Evolutionary conservation across 30 jellyfish, hydroid and myxozoan species (phyloP).

Genomic region (Aurelia sp.): DNA sequence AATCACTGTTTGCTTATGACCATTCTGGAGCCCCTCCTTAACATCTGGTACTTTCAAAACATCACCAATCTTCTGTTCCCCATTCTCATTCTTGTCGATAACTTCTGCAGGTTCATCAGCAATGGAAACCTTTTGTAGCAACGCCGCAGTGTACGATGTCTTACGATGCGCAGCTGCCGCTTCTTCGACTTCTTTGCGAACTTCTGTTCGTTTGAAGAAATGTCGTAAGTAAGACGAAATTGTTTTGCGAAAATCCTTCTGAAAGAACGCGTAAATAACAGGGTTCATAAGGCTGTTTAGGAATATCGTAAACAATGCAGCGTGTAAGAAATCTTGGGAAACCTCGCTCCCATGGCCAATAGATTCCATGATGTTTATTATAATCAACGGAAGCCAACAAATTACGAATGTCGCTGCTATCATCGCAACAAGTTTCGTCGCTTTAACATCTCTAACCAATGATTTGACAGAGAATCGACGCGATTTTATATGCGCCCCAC

Average conservation of each 20-base stretch:
- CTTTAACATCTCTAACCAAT: conserved; percentile 74
- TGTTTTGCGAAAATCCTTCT: conserved; percentile 53
- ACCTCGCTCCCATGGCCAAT: background rate
- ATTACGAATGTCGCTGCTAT: conserved; percentile 52
- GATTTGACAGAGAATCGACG: conserved; percentile 72
- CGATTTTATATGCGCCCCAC: background rate
- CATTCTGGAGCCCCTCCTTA: too few species aligned
- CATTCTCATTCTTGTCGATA: too few species aligned
- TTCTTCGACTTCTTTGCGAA: too few species aligned
- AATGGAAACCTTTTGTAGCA: too few species aligned
- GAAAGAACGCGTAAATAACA: conserved; percentile 73
- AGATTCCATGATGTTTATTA: conserved; percentile 63
- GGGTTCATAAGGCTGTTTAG: conserved; percentile 80
- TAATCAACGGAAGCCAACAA: conserved; percentile 79
- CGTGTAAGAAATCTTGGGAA: conserved; percentile 27
- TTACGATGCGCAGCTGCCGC: too few species aligned
- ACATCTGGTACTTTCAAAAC: too few species aligned
- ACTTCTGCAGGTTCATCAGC: too few species aligned
- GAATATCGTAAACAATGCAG: conserved; percentile 70
- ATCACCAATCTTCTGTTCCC: too few species aligned
- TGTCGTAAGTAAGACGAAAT: background rate
- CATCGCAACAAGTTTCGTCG: conserved; percentile 77
- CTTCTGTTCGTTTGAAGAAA: too few species aligned
- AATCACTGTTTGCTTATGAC: too few species aligned
- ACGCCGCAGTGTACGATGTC: too few species aligned